A percentile compares a stretch with the other conserved stretches of the same genome.
phyloP scores from a whole-genome alignment of 1,140 invertebrate genomes.

The Andrena cerasifolii region DNA sequence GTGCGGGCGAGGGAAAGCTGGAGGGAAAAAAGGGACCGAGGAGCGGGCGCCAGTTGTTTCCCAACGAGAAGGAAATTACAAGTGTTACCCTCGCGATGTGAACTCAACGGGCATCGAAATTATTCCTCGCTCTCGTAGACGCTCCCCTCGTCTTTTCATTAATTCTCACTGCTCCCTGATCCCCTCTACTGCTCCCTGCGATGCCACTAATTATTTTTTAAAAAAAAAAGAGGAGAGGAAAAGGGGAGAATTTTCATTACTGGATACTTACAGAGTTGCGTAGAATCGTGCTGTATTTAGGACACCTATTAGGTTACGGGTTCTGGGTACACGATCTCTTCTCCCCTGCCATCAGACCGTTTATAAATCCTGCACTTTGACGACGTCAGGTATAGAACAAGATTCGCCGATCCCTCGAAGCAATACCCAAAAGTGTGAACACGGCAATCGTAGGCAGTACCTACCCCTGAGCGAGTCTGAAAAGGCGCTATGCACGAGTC shows the following conservation, averaged over 20 bases:
- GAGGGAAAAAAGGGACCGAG: conserved; percentile 23
- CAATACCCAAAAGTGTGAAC: neutral
- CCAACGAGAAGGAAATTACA: conserved; percentile 69
- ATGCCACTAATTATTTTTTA: conserved; percentile 47
- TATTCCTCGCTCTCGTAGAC: conserved; percentile 54
- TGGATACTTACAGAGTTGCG: neutral
- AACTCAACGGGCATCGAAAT: conserved; percentile 63
- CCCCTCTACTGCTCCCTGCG: conserved; percentile 12
- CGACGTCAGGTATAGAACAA: no score
- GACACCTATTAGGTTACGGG: neutral
- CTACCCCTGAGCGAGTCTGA: neutral
- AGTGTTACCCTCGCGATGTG: conserved; percentile 55
- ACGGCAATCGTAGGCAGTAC: neutral
- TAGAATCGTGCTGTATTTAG: neutral
- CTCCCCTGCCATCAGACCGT: no score
- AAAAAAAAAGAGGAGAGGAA: neutral
- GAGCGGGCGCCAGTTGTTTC: conserved; percentile 63
- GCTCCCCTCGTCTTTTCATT: conserved; percentile 50
- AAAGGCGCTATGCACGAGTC: neutral
- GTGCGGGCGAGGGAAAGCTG: conserved; percentile 30
- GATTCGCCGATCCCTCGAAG: neutral
- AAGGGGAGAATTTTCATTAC: neutral
- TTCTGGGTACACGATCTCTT: no score
- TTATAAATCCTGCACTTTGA: neutral
- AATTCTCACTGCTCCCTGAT: conserved; percentile 48